Percentiles rank a stretch among this genome's conserved stretches.
Evolutionary conservation across 1,140 invertebrate genomes (phyloP).

Genomic region (Melitaea cinxia): DNA sequence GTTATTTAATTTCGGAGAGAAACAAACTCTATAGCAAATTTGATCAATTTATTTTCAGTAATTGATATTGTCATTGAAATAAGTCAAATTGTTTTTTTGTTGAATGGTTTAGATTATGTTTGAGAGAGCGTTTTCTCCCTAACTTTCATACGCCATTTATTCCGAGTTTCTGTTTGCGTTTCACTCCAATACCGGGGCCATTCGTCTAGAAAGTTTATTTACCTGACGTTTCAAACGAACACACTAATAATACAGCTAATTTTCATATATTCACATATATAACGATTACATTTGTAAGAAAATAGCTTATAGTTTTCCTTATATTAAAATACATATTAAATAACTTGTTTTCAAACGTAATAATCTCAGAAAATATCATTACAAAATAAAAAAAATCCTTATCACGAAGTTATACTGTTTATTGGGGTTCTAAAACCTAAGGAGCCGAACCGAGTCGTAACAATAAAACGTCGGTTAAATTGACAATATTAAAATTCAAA

Average conservation of each 20-base stretch:
- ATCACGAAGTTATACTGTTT: no score
- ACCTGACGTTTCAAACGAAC: slow-evolving; percentile 40
- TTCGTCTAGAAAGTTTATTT: slow-evolving; percentile 66
- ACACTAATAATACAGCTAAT: slow-evolving; percentile 31
- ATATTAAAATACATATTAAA: no score
- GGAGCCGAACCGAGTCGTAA: no score
- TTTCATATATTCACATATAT: slow-evolving; percentile 3
- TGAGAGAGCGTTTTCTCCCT: slow-evolving; percentile 46
- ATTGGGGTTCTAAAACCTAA: no score
- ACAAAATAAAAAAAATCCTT: no score
- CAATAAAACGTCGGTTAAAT: no score
- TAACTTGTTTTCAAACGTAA: no score
- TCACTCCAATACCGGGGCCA: slow-evolving; percentile 51
- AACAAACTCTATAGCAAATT: slow-evolving; percentile 2
- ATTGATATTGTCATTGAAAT: slow-evolving; percentile 48
- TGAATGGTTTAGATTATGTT: slow-evolving; percentile 55
- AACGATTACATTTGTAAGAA: no score
- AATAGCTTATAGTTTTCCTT: no score
- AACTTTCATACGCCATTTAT: slow-evolving; percentile 64
- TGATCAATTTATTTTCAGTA: slow-evolving; percentile 37
- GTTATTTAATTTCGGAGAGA: slow-evolving; percentile 9
- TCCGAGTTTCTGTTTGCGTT: slow-evolving; percentile 64
- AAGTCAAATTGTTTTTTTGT: slow-evolving; percentile 47
- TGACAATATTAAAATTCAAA: no score
- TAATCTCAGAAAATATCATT: no score